Evolutionary conservation across 1,140 invertebrate genomes (phyloP).

Genomic region (Samia ricini): DNA sequence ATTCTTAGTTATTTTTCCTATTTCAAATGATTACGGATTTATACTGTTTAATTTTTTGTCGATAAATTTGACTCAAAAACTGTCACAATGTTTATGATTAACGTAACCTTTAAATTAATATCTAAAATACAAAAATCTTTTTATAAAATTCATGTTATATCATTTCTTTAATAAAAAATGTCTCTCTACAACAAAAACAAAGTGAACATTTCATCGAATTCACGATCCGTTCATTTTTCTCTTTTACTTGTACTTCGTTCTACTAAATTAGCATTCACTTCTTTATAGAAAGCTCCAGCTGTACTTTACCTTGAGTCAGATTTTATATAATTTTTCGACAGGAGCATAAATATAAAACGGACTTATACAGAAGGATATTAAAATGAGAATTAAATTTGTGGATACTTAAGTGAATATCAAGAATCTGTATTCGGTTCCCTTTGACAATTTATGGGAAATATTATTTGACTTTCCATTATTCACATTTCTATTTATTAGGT

Average conservation of each 20-base stretch:
- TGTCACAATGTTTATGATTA: no score
- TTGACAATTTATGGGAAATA: constrained; percentile 21
- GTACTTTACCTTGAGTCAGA: constrained; percentile 24
- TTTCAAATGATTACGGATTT: no score
- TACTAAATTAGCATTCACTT: constrained; percentile 41
- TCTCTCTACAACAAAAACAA: not conserved
- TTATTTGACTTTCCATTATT: constrained; percentile 9
- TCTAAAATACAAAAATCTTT: no score
- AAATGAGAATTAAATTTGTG: constrained; percentile 17
- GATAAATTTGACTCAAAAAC: no score
- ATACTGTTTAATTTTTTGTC: no score
- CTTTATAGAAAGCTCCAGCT: constrained; percentile 25
- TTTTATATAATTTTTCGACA: constrained; percentile 34
- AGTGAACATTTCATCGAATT: constrained; percentile 6
- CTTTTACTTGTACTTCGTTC: constrained; percentile 36
- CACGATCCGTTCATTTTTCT: constrained; percentile 18
- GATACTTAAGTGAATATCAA: constrained; percentile 20
- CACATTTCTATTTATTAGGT: constrained; percentile 9
- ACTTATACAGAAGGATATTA: constrained; percentile 24
- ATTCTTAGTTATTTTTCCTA: no score
- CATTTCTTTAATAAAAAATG: not conserved
- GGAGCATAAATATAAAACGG: constrained; percentile 28
- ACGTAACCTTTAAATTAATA: no score
- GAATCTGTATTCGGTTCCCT: constrained; percentile 20
- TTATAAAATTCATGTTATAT: no score